phyloP scores from a whole-genome alignment of 2,797 vertebrate species.

The Sebastes glaucus region DNA sequence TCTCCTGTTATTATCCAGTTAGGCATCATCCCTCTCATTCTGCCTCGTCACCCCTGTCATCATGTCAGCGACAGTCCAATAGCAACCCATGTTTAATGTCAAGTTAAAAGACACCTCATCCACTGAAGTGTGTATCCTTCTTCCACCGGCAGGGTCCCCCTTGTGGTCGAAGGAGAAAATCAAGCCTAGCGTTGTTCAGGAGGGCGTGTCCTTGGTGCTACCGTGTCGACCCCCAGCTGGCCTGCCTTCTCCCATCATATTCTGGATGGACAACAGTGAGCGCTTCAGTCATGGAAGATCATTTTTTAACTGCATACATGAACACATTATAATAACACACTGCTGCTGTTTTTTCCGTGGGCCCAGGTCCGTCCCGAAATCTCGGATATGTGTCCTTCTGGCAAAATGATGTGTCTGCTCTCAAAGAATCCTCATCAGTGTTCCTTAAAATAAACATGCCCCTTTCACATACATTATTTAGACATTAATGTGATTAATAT shows the following conservation, averaged over 20 bases:
- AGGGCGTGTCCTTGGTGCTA: conserved; percentile 89
- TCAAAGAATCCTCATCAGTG: neutral
- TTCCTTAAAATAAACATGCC: neutral
- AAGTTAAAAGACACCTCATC: neutral
- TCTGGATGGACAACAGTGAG: conserved; percentile 99
- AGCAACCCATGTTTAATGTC: conserved; percentile 16
- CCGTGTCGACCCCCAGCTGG: conserved; percentile 93
- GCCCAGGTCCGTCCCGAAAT: neutral
- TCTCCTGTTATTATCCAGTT: conserved; percentile 28
- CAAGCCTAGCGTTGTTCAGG: conserved; percentile 86
- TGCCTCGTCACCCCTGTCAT: conserved; percentile 36
- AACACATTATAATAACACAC: neutral
- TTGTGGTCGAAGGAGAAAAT: conserved; percentile 97
- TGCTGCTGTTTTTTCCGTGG: neutral
- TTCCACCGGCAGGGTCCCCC: conserved; percentile 87
- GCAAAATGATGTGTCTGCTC: neutral
- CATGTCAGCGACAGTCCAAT: conserved; percentile 20
- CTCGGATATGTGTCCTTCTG: neutral
- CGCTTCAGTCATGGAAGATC: neutral
- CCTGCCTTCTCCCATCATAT: conserved; percentile 94
- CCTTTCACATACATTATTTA: neutral
- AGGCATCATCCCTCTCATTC: conserved; percentile 27
- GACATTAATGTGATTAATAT: neutral
- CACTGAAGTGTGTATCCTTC: conserved; percentile 12
- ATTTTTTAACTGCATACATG: rapidly evolving